A percentile compares a stretch with the other conserved stretches of the same genome.
Conservation (phyloP, 2,797 vertebrate genomes). For the Onychomys arenicola region DNA sequence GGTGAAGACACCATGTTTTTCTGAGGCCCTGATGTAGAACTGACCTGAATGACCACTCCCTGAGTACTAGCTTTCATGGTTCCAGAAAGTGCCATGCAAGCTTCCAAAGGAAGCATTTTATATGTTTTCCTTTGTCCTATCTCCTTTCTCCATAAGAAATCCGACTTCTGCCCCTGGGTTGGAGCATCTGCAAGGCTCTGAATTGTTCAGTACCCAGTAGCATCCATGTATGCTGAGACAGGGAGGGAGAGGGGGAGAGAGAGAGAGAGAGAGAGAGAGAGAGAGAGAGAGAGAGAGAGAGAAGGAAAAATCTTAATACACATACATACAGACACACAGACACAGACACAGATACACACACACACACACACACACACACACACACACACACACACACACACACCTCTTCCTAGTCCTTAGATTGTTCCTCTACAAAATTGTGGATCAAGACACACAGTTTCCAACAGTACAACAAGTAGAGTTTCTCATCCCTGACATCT, state of each 20-base stretch:
- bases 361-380: too few species aligned
- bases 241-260: neutral
- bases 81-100: neutral
- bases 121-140: neutral
- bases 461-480: neutral
- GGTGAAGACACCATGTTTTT: neutral
- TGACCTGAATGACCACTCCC: neutral
- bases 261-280: neutral
- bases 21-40: too few species aligned
- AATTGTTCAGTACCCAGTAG: neutral
- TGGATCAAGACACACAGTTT: neutral
- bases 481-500: neutral
- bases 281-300: accelerated
- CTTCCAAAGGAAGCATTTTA: neutral
- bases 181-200: neutral
- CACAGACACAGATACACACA: too few species aligned
- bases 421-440: neutral
- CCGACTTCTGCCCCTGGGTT: neutral
- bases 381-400: too few species aligned
- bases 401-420: neutral
- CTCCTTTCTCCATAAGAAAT: neutral
- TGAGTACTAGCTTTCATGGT: too few species aligned
- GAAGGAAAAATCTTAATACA: too few species aligned
- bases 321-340: too few species aligned
- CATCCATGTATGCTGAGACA: neutral